Conservation (phyloP, 2,888 invertebrate genomes). For the Acleris sparsana region DNA sequence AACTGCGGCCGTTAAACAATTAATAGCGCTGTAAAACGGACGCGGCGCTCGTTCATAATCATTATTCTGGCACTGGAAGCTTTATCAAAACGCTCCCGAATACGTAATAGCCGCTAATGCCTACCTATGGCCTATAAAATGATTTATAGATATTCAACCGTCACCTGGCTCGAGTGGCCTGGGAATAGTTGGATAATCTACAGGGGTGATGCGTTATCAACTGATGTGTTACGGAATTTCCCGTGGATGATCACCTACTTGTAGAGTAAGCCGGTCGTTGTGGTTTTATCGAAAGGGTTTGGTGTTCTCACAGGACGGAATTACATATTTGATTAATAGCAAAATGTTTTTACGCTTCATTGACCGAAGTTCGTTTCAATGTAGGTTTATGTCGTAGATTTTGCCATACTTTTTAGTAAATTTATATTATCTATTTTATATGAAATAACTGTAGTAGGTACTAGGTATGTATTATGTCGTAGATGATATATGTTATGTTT, state of each 20-base stretch:
- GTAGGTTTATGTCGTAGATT: no score
- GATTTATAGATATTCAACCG: conserved; percentile 38
- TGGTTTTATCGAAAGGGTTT: conserved; percentile 19
- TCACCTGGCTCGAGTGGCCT: conserved; percentile 56
- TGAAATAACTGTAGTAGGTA: no score
- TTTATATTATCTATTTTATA: no score
- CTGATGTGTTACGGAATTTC: conserved; percentile 22
- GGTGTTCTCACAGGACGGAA: conserved; percentile 23
- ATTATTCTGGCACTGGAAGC: conserved; percentile 55
- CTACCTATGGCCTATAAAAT: conserved; percentile 17
- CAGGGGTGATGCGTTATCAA: conserved; percentile 44
- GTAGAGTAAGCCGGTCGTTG: conserved; percentile 11
- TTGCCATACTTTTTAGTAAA: no score
- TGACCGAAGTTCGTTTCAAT: no score
- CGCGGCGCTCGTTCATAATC: conserved; percentile 53
- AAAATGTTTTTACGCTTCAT: not conserved
- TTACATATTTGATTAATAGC: conserved; percentile 9
- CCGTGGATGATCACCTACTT: conserved; percentile 11
- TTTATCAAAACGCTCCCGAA: conserved; percentile 48
- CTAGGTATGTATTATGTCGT: no score
- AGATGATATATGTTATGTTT: no score
- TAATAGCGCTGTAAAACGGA: conserved; percentile 71
- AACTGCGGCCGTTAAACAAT: conserved; percentile 71
- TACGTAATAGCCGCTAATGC: conserved; percentile 22
- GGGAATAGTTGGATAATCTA: conserved; percentile 51